Evolutionary conservation across 2,797 vertebrate genomes (phyloP), one percentile per base, ranked within the genome.

Genomic region (Mormyrops boulengeri): DNA sequence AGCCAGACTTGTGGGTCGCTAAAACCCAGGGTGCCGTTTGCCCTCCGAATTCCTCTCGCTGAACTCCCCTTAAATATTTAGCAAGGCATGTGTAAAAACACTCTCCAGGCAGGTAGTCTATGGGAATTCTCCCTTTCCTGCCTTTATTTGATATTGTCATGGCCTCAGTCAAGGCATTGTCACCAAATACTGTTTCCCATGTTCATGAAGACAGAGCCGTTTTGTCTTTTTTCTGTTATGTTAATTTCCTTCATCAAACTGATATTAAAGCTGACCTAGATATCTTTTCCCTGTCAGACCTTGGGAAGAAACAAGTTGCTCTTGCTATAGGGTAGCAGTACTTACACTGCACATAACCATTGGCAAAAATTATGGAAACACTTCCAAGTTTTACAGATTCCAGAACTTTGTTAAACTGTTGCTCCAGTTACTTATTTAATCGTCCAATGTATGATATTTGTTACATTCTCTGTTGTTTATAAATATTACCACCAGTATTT

Each of bases 1-100:
- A 93, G 89, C 90, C 92, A 91, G 91, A 94, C 94, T 93, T 95
- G 92, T 92, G 91, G 88, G 93, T 92, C 92, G 90, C 89, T 89
- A 91, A 94, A 94, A 92, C 92, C 91, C 84, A 85, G 91, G 91
- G 90, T 90, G 90, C 92, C 95, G 93, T 95, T 95, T 94, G 93
- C 92, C 91, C 93, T 90, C 90, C 90, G 93, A 94, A 95, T 95
- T 95, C 94, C 93, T 93, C 88, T 91, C 90, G 91, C 90, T 92
- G 92, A 94, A 92, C 93, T 91, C 93, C 91, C 93, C 92, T 93
- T 94, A 95, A 92, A 94, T 93, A 93, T 93, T 96, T 96, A 95
- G 95, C 95, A 91, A 91, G 89, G 87, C 88, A 90, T 22, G 49
- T 69, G 47, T 84, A 89, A 90, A 92, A 93, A 90, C 90, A 89